Percentiles rank a stretch among this genome's conserved stretches.
Evolutionary conservation across 2,888 invertebrate genomes (phyloP).

Genomic region (Adelphocoris suturalis): DNA sequence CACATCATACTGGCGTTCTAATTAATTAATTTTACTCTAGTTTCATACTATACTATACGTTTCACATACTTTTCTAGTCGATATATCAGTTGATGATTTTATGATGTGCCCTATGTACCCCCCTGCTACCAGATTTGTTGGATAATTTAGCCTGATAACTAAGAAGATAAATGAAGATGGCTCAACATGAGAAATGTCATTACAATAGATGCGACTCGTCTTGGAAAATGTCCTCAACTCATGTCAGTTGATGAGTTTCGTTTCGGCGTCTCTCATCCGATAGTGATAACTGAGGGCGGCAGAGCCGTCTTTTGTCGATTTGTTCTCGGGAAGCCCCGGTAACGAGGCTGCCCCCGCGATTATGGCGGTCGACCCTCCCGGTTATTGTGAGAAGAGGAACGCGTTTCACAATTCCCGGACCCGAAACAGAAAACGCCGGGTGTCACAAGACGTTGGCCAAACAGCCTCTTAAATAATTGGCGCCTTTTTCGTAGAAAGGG

Average conservation of each 20-base stretch:
- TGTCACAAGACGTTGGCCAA: constrained; percentile 39
- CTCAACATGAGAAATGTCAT: no score
- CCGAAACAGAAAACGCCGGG: constrained; percentile 4
- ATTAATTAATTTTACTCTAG: no score
- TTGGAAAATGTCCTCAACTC: neutral
- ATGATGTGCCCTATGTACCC: no score
- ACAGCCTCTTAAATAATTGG: constrained; percentile 8
- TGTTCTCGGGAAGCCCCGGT: neutral
- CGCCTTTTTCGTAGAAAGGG: constrained; percentile 21
- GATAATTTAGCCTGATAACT: no score
- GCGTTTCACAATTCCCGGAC: constrained; percentile 24
- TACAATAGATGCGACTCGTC: neutral
- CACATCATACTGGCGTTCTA: no score
- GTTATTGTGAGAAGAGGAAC: constrained; percentile 30
- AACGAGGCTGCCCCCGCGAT: constrained; percentile 28
- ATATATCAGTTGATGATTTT: no score
- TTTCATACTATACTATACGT: no score
- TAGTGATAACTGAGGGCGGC: neutral
- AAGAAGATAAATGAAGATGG: no score
- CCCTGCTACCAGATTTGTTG: no score
- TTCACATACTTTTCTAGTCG: no score
- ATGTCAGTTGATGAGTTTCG: neutral
- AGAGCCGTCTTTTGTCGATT: neutral
- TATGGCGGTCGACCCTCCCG: constrained; percentile 18
- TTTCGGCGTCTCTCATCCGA: neutral